phyloP scores from a whole-genome alignment of 1,140 invertebrate species.

The Drosophila pallidifrons region DNA sequence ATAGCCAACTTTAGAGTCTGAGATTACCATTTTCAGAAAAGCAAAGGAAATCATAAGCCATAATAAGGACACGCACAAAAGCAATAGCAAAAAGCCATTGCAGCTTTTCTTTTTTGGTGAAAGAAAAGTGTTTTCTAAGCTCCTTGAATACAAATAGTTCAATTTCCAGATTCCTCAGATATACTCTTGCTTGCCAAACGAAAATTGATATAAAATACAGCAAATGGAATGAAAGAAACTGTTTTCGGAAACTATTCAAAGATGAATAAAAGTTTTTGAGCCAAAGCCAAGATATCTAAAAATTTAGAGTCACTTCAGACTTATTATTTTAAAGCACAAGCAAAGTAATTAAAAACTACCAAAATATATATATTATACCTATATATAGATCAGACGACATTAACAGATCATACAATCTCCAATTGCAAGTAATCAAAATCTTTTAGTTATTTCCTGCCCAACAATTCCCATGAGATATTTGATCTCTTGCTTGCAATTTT shows the following conservation, averaged over 20 bases:
- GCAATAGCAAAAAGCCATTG: conserved; percentile 1
- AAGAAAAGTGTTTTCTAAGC: conserved; percentile 10
- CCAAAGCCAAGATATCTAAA: too few species aligned
- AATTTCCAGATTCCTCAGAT: not conserved
- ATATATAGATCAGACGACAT: too few species aligned
- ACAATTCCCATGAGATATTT: conserved; percentile 6
- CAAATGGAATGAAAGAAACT: not conserved
- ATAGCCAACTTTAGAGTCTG: not conserved
- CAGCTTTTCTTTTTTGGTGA: not conserved
- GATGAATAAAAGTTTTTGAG: too few species aligned
- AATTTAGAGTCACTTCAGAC: too few species aligned
- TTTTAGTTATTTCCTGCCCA: not conserved
- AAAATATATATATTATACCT: too few species aligned
- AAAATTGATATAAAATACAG: not conserved
- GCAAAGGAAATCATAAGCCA: conserved; percentile 15
- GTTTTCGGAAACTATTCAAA: not conserved
- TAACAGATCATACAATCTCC: not conserved
- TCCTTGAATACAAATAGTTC: not conserved
- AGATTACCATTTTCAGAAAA: not conserved
- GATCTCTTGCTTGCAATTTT: not conserved
- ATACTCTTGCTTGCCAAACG: not conserved
- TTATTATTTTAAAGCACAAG: too few species aligned
- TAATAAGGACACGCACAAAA: conserved; percentile 12
- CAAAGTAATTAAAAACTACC: too few species aligned
- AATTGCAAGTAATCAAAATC: not conserved